Base-by-base conservation (phyloP, 2,113 vertebrate genomes). In the Grus americana region DNA sequence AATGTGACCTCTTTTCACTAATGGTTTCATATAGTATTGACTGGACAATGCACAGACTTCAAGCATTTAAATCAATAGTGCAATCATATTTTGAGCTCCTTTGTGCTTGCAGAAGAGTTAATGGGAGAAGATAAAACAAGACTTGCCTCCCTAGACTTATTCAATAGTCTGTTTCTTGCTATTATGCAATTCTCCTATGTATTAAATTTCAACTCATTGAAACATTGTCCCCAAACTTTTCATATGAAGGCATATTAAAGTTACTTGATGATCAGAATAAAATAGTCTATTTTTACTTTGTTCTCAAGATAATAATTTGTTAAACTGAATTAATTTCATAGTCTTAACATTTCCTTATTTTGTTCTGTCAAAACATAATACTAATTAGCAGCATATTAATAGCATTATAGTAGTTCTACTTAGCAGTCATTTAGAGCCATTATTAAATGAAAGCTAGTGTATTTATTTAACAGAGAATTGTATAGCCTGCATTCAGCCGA, bases 351-450 rank as follows among this genome's bases (percentile, higher is more conserved):
- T 88, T 93, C 50, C 13, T 86, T 59, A 72, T 84, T 91, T 76
- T 81, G 20, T 70, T 86, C 62, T 85, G 71, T 73, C 73, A 95
- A 91, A 91, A 85, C 49, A 79, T 29, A 79, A 62, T 32, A 91
- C 11, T 66, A 93, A 93, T 88, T 88, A 93, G 57, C 27, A 93
- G 30, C 8, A 74, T 74, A 84, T 81, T 67, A 94, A 89, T 44
- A 88, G 30, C n/a, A 62, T 70, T 79, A 38, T 22, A 59, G 38
- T 81, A 79, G 59, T 73, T 70, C 36, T 85, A 86, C 44, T 73
- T 55, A 81, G 32, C 21, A 79, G 78, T 24, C 20, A 32, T 76
- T 86, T 82, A 75, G 34, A 90, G 46, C 4, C 27, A 38, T 49
- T 95, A 61, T 47, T 65, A 91, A 72, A 79, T n/a, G 38, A 82